These are phyloP conservation scores for Sthenelais limicola DNA, from an alignment of 2,888 invertebrate genomes.

Conservation along the genomic window DNA sequence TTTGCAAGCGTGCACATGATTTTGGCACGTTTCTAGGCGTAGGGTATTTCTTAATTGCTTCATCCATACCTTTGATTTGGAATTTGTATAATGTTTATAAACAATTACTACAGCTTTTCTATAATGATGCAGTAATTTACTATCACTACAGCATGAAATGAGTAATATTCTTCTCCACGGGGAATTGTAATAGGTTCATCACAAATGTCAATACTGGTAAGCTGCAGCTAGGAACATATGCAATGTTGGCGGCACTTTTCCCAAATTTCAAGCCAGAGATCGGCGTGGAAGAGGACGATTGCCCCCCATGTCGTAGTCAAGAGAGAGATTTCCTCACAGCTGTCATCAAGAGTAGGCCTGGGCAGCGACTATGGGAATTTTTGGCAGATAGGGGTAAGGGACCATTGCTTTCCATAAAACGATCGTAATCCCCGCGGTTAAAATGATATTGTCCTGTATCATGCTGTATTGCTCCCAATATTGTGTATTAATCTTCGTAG, in stretches of 20 bases:
- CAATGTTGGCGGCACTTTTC: constrained; percentile 81
- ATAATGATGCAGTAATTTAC: neutral
- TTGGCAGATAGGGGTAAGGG: constrained; percentile 76
- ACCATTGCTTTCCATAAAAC: too few relatives aligned
- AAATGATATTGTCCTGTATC: too few relatives aligned
- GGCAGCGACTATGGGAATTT: constrained; percentile 82
- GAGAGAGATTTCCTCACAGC: constrained; percentile 86
- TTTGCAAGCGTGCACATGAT: too few relatives aligned
- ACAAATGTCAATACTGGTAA: constrained; percentile 54
- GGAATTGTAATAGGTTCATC: constrained; percentile 60
- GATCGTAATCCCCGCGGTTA: too few relatives aligned
- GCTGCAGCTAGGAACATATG: constrained; percentile 76
- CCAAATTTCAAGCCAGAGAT: constrained; percentile 87
- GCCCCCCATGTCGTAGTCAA: constrained; percentile 81
- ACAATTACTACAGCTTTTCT: neutral
- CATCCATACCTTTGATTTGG: too few relatives aligned
- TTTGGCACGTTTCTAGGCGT: too few relatives aligned
- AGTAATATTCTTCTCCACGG: neutral
- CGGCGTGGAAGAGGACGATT: constrained; percentile 82
- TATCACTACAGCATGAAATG: neutral
- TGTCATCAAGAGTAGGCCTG: constrained; percentile 83
- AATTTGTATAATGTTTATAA: too few relatives aligned
- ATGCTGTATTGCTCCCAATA: too few relatives aligned
- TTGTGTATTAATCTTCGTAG: too few relatives aligned
- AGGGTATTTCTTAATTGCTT: too few relatives aligned